Base-by-base conservation (phyloP, 2,113 vertebrate species). In the human region DNA sequence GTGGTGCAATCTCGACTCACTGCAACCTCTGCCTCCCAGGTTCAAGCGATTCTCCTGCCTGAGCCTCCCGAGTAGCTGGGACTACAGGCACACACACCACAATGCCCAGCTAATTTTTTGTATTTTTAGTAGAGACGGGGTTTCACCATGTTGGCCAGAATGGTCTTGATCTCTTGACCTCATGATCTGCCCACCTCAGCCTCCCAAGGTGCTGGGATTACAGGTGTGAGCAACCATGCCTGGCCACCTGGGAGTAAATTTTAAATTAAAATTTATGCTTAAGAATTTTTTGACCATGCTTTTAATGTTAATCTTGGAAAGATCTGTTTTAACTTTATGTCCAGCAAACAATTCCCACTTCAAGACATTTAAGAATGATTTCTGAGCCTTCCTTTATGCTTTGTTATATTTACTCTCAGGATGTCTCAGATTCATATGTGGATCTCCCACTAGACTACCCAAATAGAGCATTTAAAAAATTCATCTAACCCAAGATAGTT, bases 201-300 rank as follows among this genome's bases (percentile, higher is more conserved):
- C 52, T 18, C 52, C 52, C 52, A 55, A 55, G 18, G 52, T 55
- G 17, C 52, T 55, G 17, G 52, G 5, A 55, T 18, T 55, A 55
- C 52, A 55, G 0, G 17, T 55, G 52, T 55, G 52, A 55, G 52
- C 52, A 55, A 55, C 52, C 6, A 5, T 0, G 17, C 17, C 52
- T 0, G 6, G 52, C 52, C 17, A 55, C 52, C 52, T 18, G 52
- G 52, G 52, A 55, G 52, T 55, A 18, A 55, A 73, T 52, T 85
- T 80, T 70, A 90, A 80, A 90, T 64, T 45, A 70, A 50, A 59
- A 80, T 52, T 17, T 55, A 38, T 79, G n/a, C 40, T 68, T 78
- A 96, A 72, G 16, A 72, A 48, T 27, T 45, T 76, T 82, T 82
- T 2, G 20, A 84, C 11, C 18, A 45, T 6, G 35, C 13, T 40